A percentile compares a stretch with the other conserved stretches of the same genome.
These are phyloP conservation scores for Vimba vimba DNA, from an alignment of 2,113 vertebrate species.

Conservation along the genomic window DNA sequence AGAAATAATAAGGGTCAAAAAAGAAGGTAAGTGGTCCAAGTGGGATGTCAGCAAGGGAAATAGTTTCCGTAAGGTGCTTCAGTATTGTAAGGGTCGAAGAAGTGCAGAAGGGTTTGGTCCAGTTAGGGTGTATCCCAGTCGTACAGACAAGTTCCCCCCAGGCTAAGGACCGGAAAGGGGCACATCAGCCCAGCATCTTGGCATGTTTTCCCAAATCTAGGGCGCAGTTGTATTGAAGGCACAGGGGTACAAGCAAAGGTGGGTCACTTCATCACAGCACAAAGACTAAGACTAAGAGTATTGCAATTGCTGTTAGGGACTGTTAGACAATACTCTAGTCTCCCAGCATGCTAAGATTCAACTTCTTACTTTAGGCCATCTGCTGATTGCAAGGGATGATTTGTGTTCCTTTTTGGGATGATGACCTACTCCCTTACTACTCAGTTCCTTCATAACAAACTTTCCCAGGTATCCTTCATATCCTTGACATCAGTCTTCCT, in stretches of 20 bases:
- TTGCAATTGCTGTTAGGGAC: background rate
- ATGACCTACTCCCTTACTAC: background rate
- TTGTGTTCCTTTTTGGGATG: background rate
- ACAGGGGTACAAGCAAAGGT: background rate
- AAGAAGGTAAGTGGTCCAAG: background rate
- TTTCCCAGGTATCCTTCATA: background rate
- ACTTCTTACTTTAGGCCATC: background rate
- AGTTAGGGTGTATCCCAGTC: background rate
- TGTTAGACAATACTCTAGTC: background rate
- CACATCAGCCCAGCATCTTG: background rate
- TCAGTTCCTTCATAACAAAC: background rate
- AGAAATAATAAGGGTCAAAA: background rate
- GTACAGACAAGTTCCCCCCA: background rate
- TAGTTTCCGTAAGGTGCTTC: background rate
- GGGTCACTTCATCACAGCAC: background rate
- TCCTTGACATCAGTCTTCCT: background rate
- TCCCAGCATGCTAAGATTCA: background rate
- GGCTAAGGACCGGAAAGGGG: background rate
- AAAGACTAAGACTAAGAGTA: background rate
- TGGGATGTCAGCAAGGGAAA: slow-evolving; percentile 14
- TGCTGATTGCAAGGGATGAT: slow-evolving; percentile 26
- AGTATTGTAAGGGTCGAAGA: background rate
- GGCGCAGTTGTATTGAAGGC: background rate
- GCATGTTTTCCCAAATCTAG: background rate
- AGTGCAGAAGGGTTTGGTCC: background rate